These are phyloP conservation scores for Dendropsophus ebraccatus DNA, from an alignment of 2,113 vertebrate genomes.

Conservation along the genomic window DNA sequence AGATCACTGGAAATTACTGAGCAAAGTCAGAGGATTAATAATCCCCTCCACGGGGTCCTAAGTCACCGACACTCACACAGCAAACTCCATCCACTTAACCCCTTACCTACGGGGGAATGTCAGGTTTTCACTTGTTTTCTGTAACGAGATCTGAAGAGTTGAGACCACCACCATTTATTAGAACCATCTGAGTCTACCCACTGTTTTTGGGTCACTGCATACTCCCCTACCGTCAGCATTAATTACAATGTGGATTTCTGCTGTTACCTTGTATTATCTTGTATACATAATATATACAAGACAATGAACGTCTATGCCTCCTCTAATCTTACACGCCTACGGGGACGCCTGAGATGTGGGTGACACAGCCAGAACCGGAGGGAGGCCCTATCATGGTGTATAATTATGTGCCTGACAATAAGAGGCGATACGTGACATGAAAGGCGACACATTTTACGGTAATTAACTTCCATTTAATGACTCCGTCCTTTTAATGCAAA, in stretches of 20 bases:
- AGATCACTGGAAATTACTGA: neutral
- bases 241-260: neutral
- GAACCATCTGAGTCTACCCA: too few relatives aligned
- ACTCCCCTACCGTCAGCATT: too few relatives aligned
- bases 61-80: neutral
- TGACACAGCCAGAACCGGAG: neutral
- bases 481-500: neutral
- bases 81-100: neutral
- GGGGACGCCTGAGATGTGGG: neutral
- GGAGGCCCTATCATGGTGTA: neutral
- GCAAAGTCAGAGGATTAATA: neutral
- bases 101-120: too few relatives aligned
- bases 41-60: neutral
- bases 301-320: neutral
- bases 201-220: too few relatives aligned
- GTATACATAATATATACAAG: neutral
- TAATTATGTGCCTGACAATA: neutral
- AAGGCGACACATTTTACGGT: neutral
- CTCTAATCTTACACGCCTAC: neutral
- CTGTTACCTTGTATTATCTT: neutral
- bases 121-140: too few relatives aligned
- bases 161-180: too few relatives aligned
- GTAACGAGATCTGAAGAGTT: too few relatives aligned
- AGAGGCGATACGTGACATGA: neutral
- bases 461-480: slow-evolving; percentile 24